These are phyloP conservation scores for Troglohyphantes excavatus DNA, from an alignment of 2,888 invertebrate species.

Conservation along the genomic window DNA sequence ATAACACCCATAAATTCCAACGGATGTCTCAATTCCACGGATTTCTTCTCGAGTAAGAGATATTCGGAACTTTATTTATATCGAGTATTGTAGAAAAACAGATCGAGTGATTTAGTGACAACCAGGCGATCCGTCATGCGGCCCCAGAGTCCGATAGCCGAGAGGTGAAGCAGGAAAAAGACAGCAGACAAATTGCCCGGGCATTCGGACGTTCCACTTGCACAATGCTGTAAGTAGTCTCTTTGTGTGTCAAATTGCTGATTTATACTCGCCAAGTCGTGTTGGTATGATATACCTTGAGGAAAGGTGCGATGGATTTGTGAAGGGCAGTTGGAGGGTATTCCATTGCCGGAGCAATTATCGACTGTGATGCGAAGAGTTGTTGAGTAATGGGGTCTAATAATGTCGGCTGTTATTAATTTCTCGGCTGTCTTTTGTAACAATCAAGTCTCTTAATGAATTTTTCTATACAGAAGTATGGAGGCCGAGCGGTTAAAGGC, in stretches of 20 bases:
- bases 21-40: conserved; percentile 42
- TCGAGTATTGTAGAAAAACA: conserved; percentile 61
- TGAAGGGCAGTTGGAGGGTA: background rate
- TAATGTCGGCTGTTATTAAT: background rate
- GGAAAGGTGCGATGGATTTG: conserved; percentile 17
- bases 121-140: conserved; percentile 25
- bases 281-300: conserved; percentile 22
- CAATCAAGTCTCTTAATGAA: background rate
- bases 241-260: conserved; percentile 57
- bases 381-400: background rate
- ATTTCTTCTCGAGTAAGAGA: background rate
- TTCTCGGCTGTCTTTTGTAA: background rate
- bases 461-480: too few relatives aligned
- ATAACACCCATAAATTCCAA: conserved; percentile 23
- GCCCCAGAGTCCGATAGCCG: background rate
- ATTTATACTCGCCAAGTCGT: conserved; percentile 46
- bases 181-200: conserved; percentile 52
- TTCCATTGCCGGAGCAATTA: background rate
- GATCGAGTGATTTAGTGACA: conserved; percentile 68
- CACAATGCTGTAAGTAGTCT: conserved; percentile 35
- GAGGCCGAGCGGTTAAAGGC: too few relatives aligned
- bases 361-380: background rate
- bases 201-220: conserved; percentile 1
- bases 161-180: conserved; percentile 35
- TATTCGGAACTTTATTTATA: conserved; percentile 36